Conservation (phyloP, 1,140 invertebrate genomes). For the Zaprionus camerounensis region DNA sequence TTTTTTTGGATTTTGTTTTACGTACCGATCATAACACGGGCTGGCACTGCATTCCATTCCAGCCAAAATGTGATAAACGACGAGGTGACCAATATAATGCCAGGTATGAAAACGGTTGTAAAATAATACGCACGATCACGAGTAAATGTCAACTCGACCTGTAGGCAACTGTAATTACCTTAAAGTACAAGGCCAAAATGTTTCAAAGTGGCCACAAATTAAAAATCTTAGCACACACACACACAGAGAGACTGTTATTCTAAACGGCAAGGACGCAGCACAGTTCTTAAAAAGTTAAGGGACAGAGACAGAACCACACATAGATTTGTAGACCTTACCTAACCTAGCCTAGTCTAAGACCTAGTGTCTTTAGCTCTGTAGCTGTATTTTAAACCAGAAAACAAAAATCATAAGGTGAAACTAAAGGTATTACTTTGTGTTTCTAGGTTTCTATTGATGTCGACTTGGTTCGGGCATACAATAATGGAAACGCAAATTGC, state of each 20-base stretch:
- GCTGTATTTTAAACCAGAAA: slow-evolving; percentile 9
- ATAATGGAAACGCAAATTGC: slow-evolving; percentile 34
- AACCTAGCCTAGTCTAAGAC: slow-evolving; percentile 27
- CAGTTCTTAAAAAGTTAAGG: slow-evolving; percentile 19
- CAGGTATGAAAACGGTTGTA: slow-evolving; percentile 97
- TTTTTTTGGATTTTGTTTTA: slow-evolving; percentile 57
- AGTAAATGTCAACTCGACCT: slow-evolving; percentile 95
- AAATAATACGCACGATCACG: slow-evolving; percentile 97
- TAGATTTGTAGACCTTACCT: slow-evolving; percentile 32
- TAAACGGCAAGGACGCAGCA: slow-evolving; percentile 27
- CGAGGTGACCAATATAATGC: slow-evolving; percentile 97
- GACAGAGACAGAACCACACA: slow-evolving; percentile 43
- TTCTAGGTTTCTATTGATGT: slow-evolving; percentile 35
- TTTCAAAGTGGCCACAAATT: slow-evolving; percentile 52
- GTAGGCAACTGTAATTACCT: slow-evolving; percentile 97
- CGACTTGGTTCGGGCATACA: slow-evolving; percentile 18
- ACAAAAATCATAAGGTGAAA: slow-evolving; percentile 15
- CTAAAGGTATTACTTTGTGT: slow-evolving; percentile 31
- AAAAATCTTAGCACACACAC: slow-evolving; percentile 51
- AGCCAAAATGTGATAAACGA: slow-evolving; percentile 96
- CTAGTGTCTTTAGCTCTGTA: background rate
- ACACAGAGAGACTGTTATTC: background rate
- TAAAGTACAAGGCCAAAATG: slow-evolving; percentile 84
- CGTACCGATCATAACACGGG: slow-evolving; percentile 96
- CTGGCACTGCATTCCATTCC: slow-evolving; percentile 98